Base-by-base conservation (phyloP, 2,888 invertebrate genomes). In the Zhuqinia jingwanae region DNA sequence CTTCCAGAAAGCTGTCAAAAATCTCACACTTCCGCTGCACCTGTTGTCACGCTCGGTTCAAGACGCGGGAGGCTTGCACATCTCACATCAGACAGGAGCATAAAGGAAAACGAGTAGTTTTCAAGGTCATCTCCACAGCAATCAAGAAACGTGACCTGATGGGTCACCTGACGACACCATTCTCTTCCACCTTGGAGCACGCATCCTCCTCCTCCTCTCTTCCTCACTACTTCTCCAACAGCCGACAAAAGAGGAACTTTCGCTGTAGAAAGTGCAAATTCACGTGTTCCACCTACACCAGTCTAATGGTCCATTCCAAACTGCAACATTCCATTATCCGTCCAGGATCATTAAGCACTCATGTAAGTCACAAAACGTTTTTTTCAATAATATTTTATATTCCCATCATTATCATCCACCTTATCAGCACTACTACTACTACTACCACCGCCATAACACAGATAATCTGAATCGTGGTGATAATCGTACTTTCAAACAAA, bases 191-290 rank as follows among this genome's bases (percentile, higher is more conserved):
- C 3, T 36, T 36, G 36, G 36, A 36, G 8, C 36, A n/a, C n/a
- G n/a, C n/a, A n/a, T n/a, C n/a, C n/a, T n/a, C n/a, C n/a, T n/a
- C n/a, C n/a, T n/a, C n/a, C n/a, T n/a, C n/a, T 13, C 58, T 76
- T 20, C 77, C 56, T 11, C 75, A 77, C 27, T 42, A 13, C 22
- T 22, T 36, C 11, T 17, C 22, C 27, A 36, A 36, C 27, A 36
- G n/a, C 22, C 70, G 73, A 8, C 77, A 47, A 8, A 80, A 75
- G 53, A 85, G 73, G 73, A 85, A 50, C 45, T 91, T 91, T 84
- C 85, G 90, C 45, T 91, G 91, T 86, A 87, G 90, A 63, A 91
- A 89, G 88, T 91, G 91, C 80, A 90, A 88, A 87, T 91, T 91
- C 73, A 83, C 87, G 10, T 84, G 87, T 65, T 77, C 76, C 60